Evolutionary conservation across 2,888 invertebrate species (phyloP).

Genomic region (Hoplodrina ambigua): DNA sequence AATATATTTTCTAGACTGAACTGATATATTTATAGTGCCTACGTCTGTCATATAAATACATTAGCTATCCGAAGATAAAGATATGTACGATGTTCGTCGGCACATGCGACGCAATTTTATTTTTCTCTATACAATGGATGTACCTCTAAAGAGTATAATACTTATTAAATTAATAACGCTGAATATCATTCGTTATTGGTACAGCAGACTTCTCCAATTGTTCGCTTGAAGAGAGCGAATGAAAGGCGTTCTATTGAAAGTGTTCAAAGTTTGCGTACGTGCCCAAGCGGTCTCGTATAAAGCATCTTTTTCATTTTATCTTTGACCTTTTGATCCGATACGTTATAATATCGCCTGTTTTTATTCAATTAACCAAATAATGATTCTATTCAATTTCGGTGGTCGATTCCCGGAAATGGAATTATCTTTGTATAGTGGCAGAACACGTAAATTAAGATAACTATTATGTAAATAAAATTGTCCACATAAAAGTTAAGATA

Average conservation of each 20-base stretch:
- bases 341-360: conserved; percentile 70
- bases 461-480: conserved; percentile 27
- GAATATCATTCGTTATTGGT: conserved; percentile 49
- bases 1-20: conserved; percentile 45
- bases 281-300: conserved; percentile 54
- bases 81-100: conserved; percentile 39
- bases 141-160: conserved; percentile 44
- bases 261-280: conserved; percentile 68
- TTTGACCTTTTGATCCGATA: conserved; percentile 55
- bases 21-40: conserved; percentile 44
- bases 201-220: conserved; percentile 53
- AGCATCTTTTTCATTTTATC: conserved; percentile 62
- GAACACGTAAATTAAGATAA: conserved; percentile 59
- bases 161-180: conserved; percentile 40
- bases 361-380: conserved; percentile 71
- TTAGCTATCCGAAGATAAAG: conserved; percentile 46
- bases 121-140: conserved; percentile 48
- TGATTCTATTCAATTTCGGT: conserved; percentile 66
- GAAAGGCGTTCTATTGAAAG: conserved; percentile 66
- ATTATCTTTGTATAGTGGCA: conserved; percentile 57
- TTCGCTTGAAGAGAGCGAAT: conserved; percentile 58
- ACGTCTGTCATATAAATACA: conserved; percentile 53
- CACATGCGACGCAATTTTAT: conserved; percentile 44
- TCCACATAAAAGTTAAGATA: conserved; percentile 32
- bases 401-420: conserved; percentile 62